Base-by-base conservation (phyloP, 2,797 vertebrate species). In the Megaceryle alcyon region DNA sequence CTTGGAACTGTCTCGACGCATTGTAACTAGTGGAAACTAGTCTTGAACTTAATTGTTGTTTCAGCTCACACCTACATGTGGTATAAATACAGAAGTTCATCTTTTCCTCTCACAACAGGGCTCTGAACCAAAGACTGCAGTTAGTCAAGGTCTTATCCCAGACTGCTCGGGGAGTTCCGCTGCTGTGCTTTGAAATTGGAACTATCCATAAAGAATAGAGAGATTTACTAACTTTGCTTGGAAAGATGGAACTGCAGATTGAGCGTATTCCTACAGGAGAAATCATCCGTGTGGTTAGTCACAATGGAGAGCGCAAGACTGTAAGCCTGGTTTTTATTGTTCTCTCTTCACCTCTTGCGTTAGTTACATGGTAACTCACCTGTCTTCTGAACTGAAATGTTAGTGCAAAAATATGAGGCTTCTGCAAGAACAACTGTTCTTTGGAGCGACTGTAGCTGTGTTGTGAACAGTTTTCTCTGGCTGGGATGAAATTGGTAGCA, bases 241-340 rank as follows among this genome's bases (percentile, higher is more conserved):
- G 82, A 9, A 90, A 57, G 63, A 98, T 98, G 98, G 98, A 98
- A 4, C 96, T 98, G 54, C 97, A 95, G 49, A 93, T 98, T 68
- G 97, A 98, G 60, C 83, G 77, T 49, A 75, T 98, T 90, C 98
- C 98, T 83, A 98, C 98, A 0, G 98, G 98, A 94, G 98, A 98
- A 93, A 98, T 98, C 92, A 98, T 98, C 96, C 97, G 93, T 0
- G 97, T 98, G 95, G 97, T 97, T 28, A 86, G 97, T 51, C 95
- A 41, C 63, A 94, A 90, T 91, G 96, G 95, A 89, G 91, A 93
- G 87, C 94, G 95, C 97, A 98, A 97, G 81, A 96, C 92, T 51
- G 98, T 98, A 97, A 98, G 98, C 60, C 25, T 37, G 60, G 2
- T 23, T 88, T 90, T 91, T 29, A 5, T 37, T 78, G 14, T 66